Evolutionary conservation across 1,140 invertebrate species (phyloP).

Genomic region (Drosophila quadrilineata): DNA sequence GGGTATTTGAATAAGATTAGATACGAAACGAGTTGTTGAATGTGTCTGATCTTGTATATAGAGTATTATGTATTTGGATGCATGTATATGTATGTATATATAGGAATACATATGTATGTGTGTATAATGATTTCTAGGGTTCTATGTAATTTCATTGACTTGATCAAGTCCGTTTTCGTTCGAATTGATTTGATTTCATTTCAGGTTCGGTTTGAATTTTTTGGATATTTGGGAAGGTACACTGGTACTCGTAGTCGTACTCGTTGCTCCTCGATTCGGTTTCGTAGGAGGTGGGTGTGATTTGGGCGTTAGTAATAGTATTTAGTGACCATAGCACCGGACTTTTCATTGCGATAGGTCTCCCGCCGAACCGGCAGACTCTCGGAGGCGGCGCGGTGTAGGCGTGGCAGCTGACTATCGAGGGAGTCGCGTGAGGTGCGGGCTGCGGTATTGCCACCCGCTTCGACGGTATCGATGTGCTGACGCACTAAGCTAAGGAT

Average conservation of each 20-base stretch:
- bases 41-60: constrained; percentile 21
- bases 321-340: constrained; percentile 81
- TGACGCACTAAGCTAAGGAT: constrained; percentile 83
- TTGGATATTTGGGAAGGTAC: no score
- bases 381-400: constrained; percentile 82
- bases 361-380: constrained; percentile 69
- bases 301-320: constrained; percentile 60
- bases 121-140: constrained; percentile 13
- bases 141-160: constrained; percentile 2
- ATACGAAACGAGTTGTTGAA: constrained; percentile 21
- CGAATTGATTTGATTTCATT: constrained; percentile 11
- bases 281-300: no score
- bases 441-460: constrained; percentile 82
- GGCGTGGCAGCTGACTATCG: constrained; percentile 84
- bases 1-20: constrained; percentile 32
- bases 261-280: not conserved
- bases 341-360: constrained; percentile 79
- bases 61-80: not conserved
- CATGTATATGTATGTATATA: constrained; percentile 12
- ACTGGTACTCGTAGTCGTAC: no score
- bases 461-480: constrained; percentile 83
- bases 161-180: constrained; percentile 15
- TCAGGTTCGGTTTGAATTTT: no score
- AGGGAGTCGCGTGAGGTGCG: constrained; percentile 84
- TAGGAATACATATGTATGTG: constrained; percentile 21